phyloP scores from a whole-genome alignment of 2,113 vertebrate species.

The Grammomys surdaster region DNA sequence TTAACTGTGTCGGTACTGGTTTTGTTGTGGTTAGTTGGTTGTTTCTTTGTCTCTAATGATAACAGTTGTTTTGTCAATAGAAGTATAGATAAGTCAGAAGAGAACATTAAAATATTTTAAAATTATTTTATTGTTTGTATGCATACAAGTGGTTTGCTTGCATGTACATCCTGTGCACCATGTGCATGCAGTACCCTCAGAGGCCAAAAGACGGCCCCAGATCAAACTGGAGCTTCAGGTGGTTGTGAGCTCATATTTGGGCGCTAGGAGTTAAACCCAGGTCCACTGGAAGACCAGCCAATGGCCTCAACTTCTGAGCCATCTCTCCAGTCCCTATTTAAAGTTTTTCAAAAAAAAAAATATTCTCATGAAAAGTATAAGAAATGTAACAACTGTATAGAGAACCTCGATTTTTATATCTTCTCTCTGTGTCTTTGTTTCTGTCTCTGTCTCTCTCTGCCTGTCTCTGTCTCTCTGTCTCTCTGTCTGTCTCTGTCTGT shows the following conservation, averaged over 20 bases:
- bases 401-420: no score
- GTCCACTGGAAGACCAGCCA: not conserved
- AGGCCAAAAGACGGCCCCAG: not conserved
- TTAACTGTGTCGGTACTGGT: not conserved
- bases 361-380: slow-evolving; percentile 1
- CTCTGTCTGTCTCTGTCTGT: no score
- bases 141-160: not conserved
- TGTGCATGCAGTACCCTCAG: not conserved
- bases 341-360: not conserved
- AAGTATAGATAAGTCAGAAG: slow-evolving; percentile 12
- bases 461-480: no score
- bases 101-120: not conserved
- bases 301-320: not conserved
- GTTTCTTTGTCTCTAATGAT: not conserved
- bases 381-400: slow-evolving; percentile 37
- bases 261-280: not conserved
- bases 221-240: not conserved
- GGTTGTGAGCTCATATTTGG: not conserved
- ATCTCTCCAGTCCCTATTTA: not conserved
- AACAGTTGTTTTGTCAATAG: not conserved
- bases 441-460: not conserved
- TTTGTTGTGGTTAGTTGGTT: not conserved
- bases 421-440: not conserved
- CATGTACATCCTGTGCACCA: not conserved
- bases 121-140: not conserved